Evolutionary conservation across 2,888 invertebrate genomes (phyloP).

Genomic region (Doris montereyensis): DNA sequence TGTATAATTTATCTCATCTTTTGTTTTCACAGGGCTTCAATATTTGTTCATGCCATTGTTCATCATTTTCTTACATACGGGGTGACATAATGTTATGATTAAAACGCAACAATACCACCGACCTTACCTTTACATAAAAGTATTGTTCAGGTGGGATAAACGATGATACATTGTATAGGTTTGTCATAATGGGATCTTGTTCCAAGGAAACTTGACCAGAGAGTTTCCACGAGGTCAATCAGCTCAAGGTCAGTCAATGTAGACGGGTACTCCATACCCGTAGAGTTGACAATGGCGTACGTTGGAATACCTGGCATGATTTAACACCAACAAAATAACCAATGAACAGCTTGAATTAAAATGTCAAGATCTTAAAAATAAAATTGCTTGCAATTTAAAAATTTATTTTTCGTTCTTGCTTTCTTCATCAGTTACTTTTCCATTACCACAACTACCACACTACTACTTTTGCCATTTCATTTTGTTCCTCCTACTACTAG

Average conservation of each 20-base stretch:
- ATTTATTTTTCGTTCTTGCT: no score
- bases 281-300: constrained; percentile 73
- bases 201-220: constrained; percentile 62
- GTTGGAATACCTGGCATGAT: constrained; percentile 72
- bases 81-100: neutral
- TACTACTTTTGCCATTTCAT: no score
- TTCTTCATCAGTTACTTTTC: no score
- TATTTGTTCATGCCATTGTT: neutral
- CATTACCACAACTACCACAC: no score
- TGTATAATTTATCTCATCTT: neutral
- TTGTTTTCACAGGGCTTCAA: neutral
- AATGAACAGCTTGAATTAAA: no score
- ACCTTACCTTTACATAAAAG: constrained; percentile 80
- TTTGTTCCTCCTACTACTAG: no score
- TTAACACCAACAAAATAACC: no score
- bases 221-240: constrained; percentile 66
- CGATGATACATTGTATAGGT: constrained; percentile 76
- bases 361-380: no score
- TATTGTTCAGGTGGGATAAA: constrained; percentile 81
- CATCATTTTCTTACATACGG: neutral
- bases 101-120: no score
- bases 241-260: constrained; percentile 66
- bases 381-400: no score
- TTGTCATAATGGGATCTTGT: constrained; percentile 58
- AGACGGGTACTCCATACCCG: constrained; percentile 72